Percentiles rank a stretch among this genome's conserved stretches.
Evolutionary conservation across 2,797 vertebrate species (phyloP).

Genomic region (Serranus cabrilla): DNA sequence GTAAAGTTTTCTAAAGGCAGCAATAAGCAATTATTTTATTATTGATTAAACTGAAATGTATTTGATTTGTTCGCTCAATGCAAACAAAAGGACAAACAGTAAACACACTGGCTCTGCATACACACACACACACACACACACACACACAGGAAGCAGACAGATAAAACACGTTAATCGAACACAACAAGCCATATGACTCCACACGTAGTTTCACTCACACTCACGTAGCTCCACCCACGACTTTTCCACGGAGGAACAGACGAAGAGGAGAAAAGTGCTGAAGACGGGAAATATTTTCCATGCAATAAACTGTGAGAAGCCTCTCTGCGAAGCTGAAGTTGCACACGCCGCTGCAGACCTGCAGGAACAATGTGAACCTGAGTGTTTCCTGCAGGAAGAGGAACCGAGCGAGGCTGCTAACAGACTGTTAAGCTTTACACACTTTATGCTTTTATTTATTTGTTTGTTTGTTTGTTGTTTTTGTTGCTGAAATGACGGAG

Average conservation of each 20-base stretch:
- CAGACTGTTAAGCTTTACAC: conserved; percentile 70
- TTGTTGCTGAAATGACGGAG: conserved; percentile 50
- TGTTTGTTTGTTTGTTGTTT: neutral
- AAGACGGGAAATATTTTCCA: conserved; percentile 66
- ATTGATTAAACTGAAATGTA: neutral
- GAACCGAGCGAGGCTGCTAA: conserved; percentile 46
- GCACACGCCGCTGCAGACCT: conserved; percentile 52
- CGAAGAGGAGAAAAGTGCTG: conserved; percentile 38
- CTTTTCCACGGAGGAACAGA: conserved; percentile 35
- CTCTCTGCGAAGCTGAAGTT: conserved; percentile 59
- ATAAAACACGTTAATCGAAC: neutral
- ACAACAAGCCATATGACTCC: too few relatives aligned
- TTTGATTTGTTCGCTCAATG: neutral
- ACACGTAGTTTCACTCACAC: conserved; percentile 18
- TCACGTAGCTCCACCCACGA: conserved; percentile 30
- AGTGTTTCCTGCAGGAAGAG: conserved; percentile 37
- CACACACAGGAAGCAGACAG: neutral
- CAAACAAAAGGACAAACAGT: neutral
- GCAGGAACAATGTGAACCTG: conserved; percentile 47
- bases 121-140: conserved; percentile 10
- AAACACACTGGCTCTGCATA: conserved; percentile 42
- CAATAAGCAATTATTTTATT: neutral
- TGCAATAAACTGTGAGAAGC: conserved; percentile 82
- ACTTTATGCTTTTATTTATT: conserved; percentile 27
- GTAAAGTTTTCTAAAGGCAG: too few relatives aligned